These are phyloP conservation scores for Neostethus bicornis DNA, from an alignment of 2,797 vertebrate genomes.

Conservation along the genomic window DNA sequence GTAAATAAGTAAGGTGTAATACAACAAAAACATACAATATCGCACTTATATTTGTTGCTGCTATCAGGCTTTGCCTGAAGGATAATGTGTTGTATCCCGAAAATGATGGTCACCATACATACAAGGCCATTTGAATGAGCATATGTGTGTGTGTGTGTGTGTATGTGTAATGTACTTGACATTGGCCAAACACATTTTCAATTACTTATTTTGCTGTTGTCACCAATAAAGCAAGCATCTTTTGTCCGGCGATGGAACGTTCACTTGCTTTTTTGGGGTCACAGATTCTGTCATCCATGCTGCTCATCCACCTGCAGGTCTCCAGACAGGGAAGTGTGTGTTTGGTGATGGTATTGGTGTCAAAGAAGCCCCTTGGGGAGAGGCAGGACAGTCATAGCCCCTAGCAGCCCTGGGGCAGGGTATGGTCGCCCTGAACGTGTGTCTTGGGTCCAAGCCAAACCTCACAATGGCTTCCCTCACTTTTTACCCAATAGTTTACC, in stretches of 20 bases:
- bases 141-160: conserved; percentile 54
- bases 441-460: conserved; percentile 76
- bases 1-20: background rate
- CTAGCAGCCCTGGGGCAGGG: conserved; percentile 80
- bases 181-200: conserved; percentile 61
- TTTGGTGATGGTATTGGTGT: conserved; percentile 45
- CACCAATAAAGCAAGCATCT: conserved; percentile 65
- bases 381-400: conserved; percentile 80
- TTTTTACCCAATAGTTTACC: conserved; percentile 27
- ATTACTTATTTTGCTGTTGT: conserved; percentile 66
- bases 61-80: conserved; percentile 22
- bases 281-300: conserved; percentile 64
- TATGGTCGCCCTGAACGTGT: conserved; percentile 77
- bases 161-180: conserved; percentile 68
- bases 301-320: conserved; percentile 57
- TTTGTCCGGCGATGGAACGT: conserved; percentile 27
- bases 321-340: conserved; percentile 28
- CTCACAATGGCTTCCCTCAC: conserved; percentile 59
- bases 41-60: conserved; percentile 22
- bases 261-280: conserved; percentile 72
- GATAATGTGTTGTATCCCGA: conserved; percentile 38
- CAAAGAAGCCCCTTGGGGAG: conserved; percentile 75
- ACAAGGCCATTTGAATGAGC: conserved; percentile 46
- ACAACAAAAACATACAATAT: background rate
- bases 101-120: conserved; percentile 70